A percentile compares a stretch with the other conserved stretches of the same genome.
Conservation (phyloP, 2,888 invertebrate genomes). For the Pseudococcus viburni region DNA sequence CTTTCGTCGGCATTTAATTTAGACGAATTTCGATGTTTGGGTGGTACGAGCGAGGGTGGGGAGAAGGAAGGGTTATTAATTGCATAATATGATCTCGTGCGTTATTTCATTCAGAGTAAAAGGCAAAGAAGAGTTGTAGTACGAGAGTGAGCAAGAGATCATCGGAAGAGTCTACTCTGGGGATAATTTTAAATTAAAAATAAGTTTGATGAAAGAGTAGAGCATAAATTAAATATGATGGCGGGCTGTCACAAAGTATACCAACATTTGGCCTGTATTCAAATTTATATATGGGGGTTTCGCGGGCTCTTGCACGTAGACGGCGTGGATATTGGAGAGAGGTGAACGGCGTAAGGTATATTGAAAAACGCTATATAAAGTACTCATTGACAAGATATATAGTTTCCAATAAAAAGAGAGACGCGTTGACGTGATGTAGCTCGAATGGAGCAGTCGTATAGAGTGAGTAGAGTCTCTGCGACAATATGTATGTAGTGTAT, state of each 20-base stretch:
- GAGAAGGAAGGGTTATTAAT: not conserved
- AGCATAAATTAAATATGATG: slow-evolving; percentile 45
- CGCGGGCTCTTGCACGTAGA: not conserved
- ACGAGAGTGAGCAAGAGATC: not conserved
- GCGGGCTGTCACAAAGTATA: slow-evolving; percentile 46
- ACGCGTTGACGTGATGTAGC: not conserved
- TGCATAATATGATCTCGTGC: not conserved
- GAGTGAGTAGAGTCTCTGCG: not conserved
- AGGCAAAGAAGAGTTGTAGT: not conserved
- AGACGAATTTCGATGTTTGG: slow-evolving; percentile 6
- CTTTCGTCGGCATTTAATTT: slow-evolving; percentile 1
- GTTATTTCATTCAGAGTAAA: not conserved
- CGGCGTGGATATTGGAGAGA: not conserved
- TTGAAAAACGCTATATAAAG: slow-evolving; percentile 17
- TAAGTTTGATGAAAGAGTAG: slow-evolving; percentile 39
- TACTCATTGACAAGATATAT: slow-evolving; percentile 44
- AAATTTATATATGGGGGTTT: slow-evolving; percentile 29
- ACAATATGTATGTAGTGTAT: not conserved
- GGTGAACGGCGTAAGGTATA: not conserved
- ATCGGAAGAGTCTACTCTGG: not conserved
- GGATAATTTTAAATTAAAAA: slow-evolving; percentile 36
- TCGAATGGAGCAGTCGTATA: not conserved
- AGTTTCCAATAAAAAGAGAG: slow-evolving; percentile 38
- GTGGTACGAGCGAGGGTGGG: not conserved
- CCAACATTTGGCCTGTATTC: slow-evolving; percentile 34